These are phyloP conservation scores for Hydraecia micacea DNA, from an alignment of 2,888 invertebrate species.

Conservation along the genomic window DNA sequence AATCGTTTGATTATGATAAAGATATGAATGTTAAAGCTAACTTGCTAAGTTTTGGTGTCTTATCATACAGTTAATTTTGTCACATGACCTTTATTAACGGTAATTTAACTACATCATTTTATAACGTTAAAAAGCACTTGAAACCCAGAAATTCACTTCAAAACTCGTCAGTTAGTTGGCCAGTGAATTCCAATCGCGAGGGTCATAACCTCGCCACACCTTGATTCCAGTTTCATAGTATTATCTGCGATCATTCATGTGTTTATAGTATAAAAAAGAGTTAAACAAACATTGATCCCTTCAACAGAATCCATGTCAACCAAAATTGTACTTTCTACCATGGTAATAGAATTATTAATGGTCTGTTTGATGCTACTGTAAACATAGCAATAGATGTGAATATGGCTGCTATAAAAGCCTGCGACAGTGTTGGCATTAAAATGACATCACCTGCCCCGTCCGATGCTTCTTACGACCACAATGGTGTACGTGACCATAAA, in stretches of 20 bases:
- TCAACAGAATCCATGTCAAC: not conserved
- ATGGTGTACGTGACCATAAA: conserved; percentile 27
- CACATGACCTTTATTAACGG: not conserved
- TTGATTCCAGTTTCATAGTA: conserved; percentile 43
- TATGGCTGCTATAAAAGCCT: conserved; percentile 59
- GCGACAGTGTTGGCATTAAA: conserved; percentile 68
- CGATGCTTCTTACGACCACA: conserved; percentile 51
- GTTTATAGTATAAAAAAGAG: conserved; percentile 51
- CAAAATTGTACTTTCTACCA: conserved; percentile 40
- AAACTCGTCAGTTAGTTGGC: conserved; percentile 22
- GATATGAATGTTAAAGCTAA: not conserved
- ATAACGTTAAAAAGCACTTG: conserved; percentile 4
- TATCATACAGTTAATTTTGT: too few relatives aligned
- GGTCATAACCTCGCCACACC: conserved; percentile 64
- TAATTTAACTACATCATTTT: not conserved
- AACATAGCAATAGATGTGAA: conserved; percentile 53
- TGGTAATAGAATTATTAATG: conserved; percentile 46
- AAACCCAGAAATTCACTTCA: conserved; percentile 30
- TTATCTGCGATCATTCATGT: conserved; percentile 63
- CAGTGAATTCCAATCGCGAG: conserved; percentile 42
- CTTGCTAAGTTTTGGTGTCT: not conserved
- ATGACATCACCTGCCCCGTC: conserved; percentile 68
- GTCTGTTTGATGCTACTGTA: conserved; percentile 29
- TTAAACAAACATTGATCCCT: conserved; percentile 47
- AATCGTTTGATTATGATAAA: conserved; percentile 15